A percentile compares a stretch with the other conserved stretches of the same genome.
phyloP scores from a whole-genome alignment of 2,113 vertebrate species.

The Notothenia coriiceps region DNA sequence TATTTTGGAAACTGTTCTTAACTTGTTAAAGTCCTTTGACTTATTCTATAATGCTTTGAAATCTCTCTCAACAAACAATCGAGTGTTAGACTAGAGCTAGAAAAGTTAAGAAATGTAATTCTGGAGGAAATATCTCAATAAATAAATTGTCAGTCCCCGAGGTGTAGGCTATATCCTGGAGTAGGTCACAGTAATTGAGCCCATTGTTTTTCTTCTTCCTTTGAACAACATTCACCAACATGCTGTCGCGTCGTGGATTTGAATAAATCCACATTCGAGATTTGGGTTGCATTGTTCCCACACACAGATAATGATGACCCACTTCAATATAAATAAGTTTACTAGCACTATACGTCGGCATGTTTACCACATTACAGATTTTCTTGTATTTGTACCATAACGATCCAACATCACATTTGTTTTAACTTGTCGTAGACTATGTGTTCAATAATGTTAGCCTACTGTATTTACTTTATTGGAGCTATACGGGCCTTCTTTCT shows the following conservation, averaged over 20 bases:
- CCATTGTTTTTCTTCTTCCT: not conserved
- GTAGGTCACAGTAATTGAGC: not conserved
- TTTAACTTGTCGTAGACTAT: not conserved
- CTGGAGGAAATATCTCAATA: not conserved
- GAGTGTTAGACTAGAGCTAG: not conserved
- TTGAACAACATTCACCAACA: not conserved
- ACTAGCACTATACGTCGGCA: conserved; percentile 12
- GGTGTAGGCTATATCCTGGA: not conserved
- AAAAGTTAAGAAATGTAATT: not conserved
- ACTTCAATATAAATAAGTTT: conserved; percentile 27
- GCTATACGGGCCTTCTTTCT: not conserved
- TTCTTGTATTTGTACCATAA: conserved; percentile 15
- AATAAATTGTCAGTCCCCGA: not conserved
- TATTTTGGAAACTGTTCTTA: not conserved
- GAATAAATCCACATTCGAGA: conserved; percentile 11
- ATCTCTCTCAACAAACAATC: not conserved
- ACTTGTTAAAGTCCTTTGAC: not conserved
- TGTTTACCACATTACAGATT: not conserved
- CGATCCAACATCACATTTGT: not conserved
- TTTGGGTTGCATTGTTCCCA: not conserved
- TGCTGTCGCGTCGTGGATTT: not conserved
- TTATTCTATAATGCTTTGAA: not conserved
- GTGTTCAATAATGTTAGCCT: not conserved
- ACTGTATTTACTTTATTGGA: not conserved
- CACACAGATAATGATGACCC: conserved; percentile 5